Evolutionary conservation across 2,113 vertebrate genomes (phyloP).

Genomic region (Dryoscopus gambensis): DNA sequence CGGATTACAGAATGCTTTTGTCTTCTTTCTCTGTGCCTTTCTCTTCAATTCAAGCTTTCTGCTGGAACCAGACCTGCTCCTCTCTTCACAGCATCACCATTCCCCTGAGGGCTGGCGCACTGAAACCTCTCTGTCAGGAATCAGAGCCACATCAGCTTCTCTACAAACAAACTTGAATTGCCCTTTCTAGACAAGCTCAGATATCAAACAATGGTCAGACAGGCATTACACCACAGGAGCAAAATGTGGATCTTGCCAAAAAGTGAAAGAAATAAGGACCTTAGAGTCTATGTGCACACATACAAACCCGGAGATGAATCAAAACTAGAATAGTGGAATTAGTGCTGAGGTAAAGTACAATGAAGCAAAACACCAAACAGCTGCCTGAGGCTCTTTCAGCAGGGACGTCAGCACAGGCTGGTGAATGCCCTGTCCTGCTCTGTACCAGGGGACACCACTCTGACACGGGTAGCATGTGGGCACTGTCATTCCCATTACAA

Average conservation of each 20-base stretch:
- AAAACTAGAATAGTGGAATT: neutral
- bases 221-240: neutral
- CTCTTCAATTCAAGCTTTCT: neutral
- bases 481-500: neutral
- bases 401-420: neutral
- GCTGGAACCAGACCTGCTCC: neutral
- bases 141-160: neutral
- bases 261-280: neutral
- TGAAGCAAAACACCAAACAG: neutral
- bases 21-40: neutral
- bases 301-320: neutral
- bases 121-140: neutral
- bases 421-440: neutral
- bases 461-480: accelerated
- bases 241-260: neutral
- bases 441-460: neutral
- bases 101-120: accelerated
- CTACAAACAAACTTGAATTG: neutral
- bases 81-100: neutral
- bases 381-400: neutral
- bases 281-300: neutral
- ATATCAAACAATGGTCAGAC: neutral
- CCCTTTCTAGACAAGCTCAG: neutral
- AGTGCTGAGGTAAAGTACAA: neutral
- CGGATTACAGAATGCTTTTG: neutral